Evolutionary conservation across 2,797 vertebrate species (phyloP), one percentile per base, ranked within the genome.

Genomic region (Chiroxiphia lanceolata): DNA sequence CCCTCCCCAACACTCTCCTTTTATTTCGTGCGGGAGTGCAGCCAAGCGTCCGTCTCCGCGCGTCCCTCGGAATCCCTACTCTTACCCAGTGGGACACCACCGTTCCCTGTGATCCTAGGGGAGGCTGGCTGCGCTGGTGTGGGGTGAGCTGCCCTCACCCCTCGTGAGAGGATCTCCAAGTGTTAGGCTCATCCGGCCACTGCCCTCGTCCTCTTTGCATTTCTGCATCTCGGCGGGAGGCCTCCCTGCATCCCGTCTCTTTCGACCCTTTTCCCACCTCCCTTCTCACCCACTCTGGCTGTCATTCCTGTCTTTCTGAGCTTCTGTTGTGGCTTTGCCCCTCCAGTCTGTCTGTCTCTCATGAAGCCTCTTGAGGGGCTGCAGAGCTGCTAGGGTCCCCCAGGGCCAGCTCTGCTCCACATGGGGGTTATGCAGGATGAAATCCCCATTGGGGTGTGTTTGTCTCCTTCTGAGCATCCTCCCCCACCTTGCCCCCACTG

Each of bases 401-500:
- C 3, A 26, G 50, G 33, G 23, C 27, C 2, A 0, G 15, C 64
- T 83, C 33, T 61, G 48, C 56, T 83, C 42, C 45, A 48, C 13
- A 1, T 10, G 42, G 77, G 78, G 31, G 1, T 33, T 69, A 6
- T 17, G 48, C 1, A 1, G 44, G 11, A 12, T 11, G 57, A 81
- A 90, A 83, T 78, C 63, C 59, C 40, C 42, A 1, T 16, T 4
- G 63, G 36, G n/a, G 22, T 76, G 13, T 16, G 48, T 5, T 15
- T 50, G 19, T 80, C 76, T 68, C 42, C 51, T 67, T 36, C 78
- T 36, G 64, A 85, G 48, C 22, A 5, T 8, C 9, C 26, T 31
- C 64, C 23, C 19, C 17, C 14, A 4, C 29, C 22, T 6, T 15
- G n/a, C 3, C 0, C 23, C 33, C 5, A 21, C 15, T 1, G 31